Percentiles rank a stretch among this genome's conserved stretches.
Conservation (phyloP, 2,797 vertebrate genomes). For the Poliocrania exsul region DNA sequence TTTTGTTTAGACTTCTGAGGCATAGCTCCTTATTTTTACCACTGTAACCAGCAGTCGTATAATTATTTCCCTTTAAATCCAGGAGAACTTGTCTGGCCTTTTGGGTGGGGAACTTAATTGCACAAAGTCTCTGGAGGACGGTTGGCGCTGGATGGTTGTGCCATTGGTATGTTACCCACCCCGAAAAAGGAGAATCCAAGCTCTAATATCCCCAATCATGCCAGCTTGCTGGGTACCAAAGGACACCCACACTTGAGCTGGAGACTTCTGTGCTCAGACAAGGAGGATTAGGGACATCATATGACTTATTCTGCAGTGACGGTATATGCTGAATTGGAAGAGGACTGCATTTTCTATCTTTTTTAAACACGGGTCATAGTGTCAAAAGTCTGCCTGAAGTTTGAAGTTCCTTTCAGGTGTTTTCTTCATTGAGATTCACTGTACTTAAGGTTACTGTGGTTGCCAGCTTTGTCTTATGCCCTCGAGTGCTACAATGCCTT, state of each 20-base stretch:
- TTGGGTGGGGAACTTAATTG: neutral
- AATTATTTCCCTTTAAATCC: neutral
- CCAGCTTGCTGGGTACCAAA: neutral
- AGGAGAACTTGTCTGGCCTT: neutral
- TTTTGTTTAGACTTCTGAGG: neutral
- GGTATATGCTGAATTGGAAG: neutral
- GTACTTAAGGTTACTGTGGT: neutral
- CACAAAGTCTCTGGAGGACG: neutral
- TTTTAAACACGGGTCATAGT: neutral
- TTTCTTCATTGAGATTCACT: neutral
- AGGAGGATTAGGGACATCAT: neutral
- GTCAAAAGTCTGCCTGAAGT: neutral
- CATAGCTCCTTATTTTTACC: conserved; percentile 31
- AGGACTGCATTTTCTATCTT: neutral
- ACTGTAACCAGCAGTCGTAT: neutral
- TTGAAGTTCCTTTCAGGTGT: neutral
- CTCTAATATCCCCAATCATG: neutral
- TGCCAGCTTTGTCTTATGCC: neutral
- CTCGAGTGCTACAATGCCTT: neutral
- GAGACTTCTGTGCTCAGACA: neutral
- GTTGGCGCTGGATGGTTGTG: neutral
- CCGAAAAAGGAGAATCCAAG: neutral
- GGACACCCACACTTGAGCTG: fast-evolving
- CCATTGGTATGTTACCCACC: fast-evolving
- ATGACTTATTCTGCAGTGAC: neutral